phyloP scores from a whole-genome alignment of 2,888 invertebrate genomes.

The Chydorus sphaericus region DNA sequence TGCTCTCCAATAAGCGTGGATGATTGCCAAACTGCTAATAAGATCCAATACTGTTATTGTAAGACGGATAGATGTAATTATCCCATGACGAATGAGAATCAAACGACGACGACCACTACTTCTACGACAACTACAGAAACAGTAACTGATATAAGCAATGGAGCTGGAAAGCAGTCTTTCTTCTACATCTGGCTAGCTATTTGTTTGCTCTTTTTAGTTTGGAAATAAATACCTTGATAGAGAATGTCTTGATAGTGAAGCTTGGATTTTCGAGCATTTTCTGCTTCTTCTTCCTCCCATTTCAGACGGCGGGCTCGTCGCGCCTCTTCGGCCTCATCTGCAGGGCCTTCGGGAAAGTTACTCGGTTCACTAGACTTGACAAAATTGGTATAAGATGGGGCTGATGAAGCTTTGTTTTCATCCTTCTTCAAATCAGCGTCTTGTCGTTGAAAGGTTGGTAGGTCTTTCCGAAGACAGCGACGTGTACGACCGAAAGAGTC shows the following conservation, averaged over 20 bases:
- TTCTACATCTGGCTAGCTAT: background rate
- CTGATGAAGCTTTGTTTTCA: background rate
- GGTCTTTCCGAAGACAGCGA: conserved; percentile 62
- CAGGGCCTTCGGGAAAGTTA: background rate
- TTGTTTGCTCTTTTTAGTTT: background rate
- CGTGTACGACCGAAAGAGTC: conserved; percentile 79
- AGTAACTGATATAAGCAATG: background rate
- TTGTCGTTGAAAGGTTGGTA: conserved; percentile 46
- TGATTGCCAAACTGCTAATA: conserved; percentile 27
- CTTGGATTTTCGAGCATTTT: conserved; percentile 51
- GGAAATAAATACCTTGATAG: conserved; percentile 66
- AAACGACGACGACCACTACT: background rate
- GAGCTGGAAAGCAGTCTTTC: background rate
- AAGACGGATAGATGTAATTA: conserved; percentile 28
- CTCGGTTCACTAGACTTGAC: background rate
- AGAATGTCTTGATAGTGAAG: conserved; percentile 85
- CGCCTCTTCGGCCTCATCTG: background rate
- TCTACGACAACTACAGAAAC: background rate
- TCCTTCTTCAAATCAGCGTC: conserved; percentile 33
- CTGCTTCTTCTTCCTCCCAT: conserved; percentile 74
- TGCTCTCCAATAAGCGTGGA: conserved; percentile 24
- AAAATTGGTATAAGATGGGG: background rate
- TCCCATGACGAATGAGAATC: too few species aligned
- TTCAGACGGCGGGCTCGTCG: conserved; percentile 41
- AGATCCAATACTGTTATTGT: conserved; percentile 29